These are phyloP conservation scores for Stichodactyla helianthus DNA, from an alignment of 64 coral and sea anemone species.

Conservation along the genomic window DNA sequence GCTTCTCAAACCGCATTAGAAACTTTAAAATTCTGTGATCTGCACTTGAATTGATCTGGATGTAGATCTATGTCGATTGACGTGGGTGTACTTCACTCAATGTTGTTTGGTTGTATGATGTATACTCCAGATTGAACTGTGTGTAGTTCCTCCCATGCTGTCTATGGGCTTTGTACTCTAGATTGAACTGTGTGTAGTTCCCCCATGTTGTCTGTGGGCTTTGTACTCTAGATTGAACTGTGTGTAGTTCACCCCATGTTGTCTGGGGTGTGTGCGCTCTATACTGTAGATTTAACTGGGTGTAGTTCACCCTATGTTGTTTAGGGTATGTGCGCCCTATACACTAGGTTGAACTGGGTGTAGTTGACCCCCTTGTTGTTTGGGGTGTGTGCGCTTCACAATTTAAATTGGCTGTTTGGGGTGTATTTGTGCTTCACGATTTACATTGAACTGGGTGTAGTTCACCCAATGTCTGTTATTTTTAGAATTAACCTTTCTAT, in stretches of 20 bases:
- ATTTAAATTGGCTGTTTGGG: no score
- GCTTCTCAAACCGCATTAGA: not conserved
- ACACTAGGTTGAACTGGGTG: no score
- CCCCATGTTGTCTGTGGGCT: not conserved
- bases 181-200: not conserved
- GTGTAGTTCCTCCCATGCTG: no score
- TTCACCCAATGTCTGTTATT: no score
- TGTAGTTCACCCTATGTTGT: not conserved
- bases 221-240: not conserved
- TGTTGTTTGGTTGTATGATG: not conserved
- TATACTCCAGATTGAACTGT: not conserved
- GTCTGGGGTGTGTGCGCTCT: not conserved
- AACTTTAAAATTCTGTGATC: not conserved
- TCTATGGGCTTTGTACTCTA: not conserved
- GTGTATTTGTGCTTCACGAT: no score
- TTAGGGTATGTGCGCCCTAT: not conserved
- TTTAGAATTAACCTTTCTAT: no score
- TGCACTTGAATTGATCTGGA: not conserved
- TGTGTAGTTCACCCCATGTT: not conserved
- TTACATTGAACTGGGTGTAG: no score
- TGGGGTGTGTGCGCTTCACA: no score
- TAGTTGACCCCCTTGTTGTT: no score
- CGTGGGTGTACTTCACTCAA: not conserved
- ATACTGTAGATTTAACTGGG: not conserved
- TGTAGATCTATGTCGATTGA: not conserved